Evolutionary conservation across 2,888 invertebrate species (phyloP).

Genomic region (Andrena haemorrhoa): DNA sequence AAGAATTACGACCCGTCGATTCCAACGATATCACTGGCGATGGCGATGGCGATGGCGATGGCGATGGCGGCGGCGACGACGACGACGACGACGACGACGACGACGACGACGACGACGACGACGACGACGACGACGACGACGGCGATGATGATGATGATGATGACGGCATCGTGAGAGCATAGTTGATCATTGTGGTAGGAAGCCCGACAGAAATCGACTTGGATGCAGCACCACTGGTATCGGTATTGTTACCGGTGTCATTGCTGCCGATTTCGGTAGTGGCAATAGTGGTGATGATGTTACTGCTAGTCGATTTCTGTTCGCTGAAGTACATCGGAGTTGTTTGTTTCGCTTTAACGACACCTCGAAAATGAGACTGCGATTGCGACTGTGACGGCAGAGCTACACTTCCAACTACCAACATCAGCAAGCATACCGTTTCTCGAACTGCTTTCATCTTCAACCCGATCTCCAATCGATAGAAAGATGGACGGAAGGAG

Average conservation of each 20-base stretch:
- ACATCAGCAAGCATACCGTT: slow-evolving; percentile 59
- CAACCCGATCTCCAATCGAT: not conserved
- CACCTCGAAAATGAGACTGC: slow-evolving; percentile 61
- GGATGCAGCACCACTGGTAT: not conserved
- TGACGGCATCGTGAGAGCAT: slow-evolving; percentile 15
- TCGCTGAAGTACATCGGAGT: slow-evolving; percentile 60
- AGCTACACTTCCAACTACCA: slow-evolving; percentile 72
- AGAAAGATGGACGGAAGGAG: not conserved
- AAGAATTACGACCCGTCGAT: slow-evolving; percentile 6
- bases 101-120: not conserved
- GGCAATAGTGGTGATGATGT: not conserved
- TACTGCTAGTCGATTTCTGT: slow-evolving; percentile 15
- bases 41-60: slow-evolving; percentile 69
- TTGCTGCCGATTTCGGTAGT: slow-evolving; percentile 32
- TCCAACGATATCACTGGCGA: slow-evolving; percentile 49
- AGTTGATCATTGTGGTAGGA: not conserved
- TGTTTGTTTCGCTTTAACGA: slow-evolving; percentile 72
- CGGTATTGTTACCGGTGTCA: slow-evolving; percentile 21
- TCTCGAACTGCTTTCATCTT: slow-evolving; percentile 70
- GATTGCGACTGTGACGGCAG: slow-evolving; percentile 73
- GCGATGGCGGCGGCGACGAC: slow-evolving; percentile 25
- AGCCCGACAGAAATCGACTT: slow-evolving; percentile 7
- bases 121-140: not conserved
- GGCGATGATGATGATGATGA: not conserved
- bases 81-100: slow-evolving; percentile 27